Evolutionary conservation across 2,113 vertebrate genomes (phyloP), one percentile per base, ranked within the genome.

Genomic region (Nerophis ophidion): DNA sequence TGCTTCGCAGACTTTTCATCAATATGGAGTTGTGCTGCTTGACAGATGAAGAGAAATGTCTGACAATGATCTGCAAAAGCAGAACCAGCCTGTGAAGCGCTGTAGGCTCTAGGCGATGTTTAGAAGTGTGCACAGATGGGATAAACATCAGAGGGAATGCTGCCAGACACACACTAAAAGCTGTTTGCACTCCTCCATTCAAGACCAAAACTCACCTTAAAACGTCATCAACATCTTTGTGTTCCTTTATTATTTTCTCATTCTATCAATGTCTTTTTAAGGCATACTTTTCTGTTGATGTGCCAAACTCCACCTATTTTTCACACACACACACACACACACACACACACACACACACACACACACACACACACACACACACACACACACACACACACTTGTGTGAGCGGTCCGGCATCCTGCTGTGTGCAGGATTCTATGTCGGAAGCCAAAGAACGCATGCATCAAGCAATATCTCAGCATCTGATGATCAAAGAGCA

Each of bases 401-500:
- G 65, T 57, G 51, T 34, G 42, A 34, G 61, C 60, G 34, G 34
- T 48, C 26, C 53, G 57, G 59, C 67, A 68, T 71, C 76, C 72
- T 70, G 67, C 71, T 77, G 81, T 61, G 72, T 51, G 57, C 58
- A 58, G 61, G 56, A 63, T 44, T 3, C 10, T 63, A 61, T 59
- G 65, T 10, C 53, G 66, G 46, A 68, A 74, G 26, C 26, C 26
- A 26, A 59, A 59, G 60, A 65, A 66, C 68, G 57, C 60, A 15
- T 65, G 60, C 69, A 77, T 65, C 63, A 68, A 61, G 66, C 62
- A 48, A 61, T 61, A 58, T 60, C 65, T 64, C 57, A 56, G 71
- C 72, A 81, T 85, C 74, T 70, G 60, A 67, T 81, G 79, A 89
- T 88, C 85, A 88, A 87, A 89, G 86, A 70, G 52, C 34, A 7